Conservation (phyloP, 2,888 invertebrate species). For the Drosophila paramelanica region DNA sequence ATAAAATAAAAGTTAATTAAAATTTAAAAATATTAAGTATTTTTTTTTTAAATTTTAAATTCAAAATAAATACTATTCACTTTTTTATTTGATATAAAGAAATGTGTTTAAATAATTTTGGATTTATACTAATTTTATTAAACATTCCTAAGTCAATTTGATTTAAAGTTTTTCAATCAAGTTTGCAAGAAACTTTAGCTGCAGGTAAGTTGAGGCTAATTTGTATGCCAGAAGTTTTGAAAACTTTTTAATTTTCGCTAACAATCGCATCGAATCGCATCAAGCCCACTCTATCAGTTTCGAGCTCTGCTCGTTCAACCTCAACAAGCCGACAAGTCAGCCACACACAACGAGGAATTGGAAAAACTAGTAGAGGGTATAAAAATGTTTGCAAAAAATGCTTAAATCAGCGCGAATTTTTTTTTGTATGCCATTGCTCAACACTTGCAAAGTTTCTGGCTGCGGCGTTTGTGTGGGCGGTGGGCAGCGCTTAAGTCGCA, state of each 20-base stretch:
- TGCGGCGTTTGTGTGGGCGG: constrained; percentile 15
- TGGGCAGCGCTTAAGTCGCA: constrained; percentile 55
- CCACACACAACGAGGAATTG: constrained; percentile 18
- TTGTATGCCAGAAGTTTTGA: constrained; percentile 71
- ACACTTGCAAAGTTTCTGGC: constrained; percentile 52
- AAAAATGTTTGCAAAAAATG: constrained; percentile 57
- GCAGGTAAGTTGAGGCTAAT: constrained; percentile 65
- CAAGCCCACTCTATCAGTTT: constrained; percentile 40
- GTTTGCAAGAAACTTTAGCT: constrained; percentile 18
- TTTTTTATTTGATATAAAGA: too few species aligned
- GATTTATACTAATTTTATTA: too few species aligned
- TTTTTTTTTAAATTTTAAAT: too few species aligned
- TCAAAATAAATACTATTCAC: too few species aligned
- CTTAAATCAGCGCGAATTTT: constrained; percentile 71
- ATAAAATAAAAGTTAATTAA: too few species aligned
- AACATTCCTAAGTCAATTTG: neutral
- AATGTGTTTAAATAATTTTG: too few species aligned
- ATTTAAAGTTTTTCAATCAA: neutral
- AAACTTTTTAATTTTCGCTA: constrained; percentile 63
- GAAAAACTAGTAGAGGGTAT: constrained; percentile 14
- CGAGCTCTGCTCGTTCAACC: constrained; percentile 42
- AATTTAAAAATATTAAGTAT: too few species aligned
- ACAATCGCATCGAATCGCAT: constrained; percentile 65
- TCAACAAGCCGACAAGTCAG: constrained; percentile 70
- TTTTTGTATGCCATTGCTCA: constrained; percentile 28